phyloP scores from a whole-genome alignment of 2,888 invertebrate genomes.

The Gisinianus flammeolus region DNA sequence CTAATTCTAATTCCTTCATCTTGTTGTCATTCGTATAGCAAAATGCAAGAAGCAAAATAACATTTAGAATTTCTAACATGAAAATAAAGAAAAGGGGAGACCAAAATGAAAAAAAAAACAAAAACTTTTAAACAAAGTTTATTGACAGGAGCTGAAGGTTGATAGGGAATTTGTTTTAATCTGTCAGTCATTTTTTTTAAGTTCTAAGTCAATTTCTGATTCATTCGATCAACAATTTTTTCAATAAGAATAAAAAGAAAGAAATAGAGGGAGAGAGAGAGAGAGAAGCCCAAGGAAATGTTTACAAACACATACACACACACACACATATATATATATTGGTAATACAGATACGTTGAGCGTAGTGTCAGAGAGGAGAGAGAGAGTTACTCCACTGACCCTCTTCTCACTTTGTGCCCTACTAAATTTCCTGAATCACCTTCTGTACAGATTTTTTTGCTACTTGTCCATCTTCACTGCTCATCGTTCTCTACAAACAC shows the following conservation, averaged over 20 bases:
- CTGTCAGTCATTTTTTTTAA: not conserved
- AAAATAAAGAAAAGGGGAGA: too few relatives aligned
- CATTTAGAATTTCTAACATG: not conserved
- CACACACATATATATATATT: too few relatives aligned
- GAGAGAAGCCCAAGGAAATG: too few relatives aligned
- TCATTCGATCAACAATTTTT: not conserved
- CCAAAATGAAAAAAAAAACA: too few relatives aligned
- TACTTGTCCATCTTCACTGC: not conserved
- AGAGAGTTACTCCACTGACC: constrained; percentile 30
- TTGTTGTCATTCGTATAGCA: too few relatives aligned
- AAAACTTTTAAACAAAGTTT: not conserved
- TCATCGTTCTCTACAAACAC: not conserved
- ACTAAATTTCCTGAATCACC: constrained; percentile 16
- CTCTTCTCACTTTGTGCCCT: constrained; percentile 30
- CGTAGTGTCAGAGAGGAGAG: not conserved
- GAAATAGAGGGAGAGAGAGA: too few relatives aligned
- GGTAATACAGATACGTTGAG: not conserved
- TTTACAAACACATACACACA: too few relatives aligned
- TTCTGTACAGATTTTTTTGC: constrained; percentile 12
- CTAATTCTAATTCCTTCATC: too few relatives aligned
- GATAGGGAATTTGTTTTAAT: not conserved
- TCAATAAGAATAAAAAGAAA: not conserved
- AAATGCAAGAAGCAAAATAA: not conserved
- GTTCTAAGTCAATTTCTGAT: not conserved
- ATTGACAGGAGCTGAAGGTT: not conserved